phyloP scores from a whole-genome alignment of 1,140 invertebrate genomes.

The Phymastichus coffea region DNA sequence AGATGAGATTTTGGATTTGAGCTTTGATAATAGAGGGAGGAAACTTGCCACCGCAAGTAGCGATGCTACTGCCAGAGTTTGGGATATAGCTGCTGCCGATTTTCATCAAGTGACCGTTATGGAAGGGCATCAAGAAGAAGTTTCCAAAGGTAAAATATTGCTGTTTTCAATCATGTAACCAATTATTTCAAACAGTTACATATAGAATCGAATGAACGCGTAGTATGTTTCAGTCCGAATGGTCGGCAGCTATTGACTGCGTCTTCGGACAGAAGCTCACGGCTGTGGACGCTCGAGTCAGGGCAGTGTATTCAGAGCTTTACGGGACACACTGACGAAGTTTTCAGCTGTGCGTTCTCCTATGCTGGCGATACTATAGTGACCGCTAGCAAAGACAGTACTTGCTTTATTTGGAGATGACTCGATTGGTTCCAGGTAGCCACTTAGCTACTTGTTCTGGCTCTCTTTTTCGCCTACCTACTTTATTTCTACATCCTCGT shows the following conservation, averaged over 20 bases:
- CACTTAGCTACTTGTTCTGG: conserved; percentile 38
- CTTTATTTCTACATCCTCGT: conserved; percentile 37
- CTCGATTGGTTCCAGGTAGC: conserved; percentile 63
- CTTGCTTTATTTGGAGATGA: conserved; percentile 72
- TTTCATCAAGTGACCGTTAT: conserved; percentile 65
- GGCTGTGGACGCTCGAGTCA: conserved; percentile 72
- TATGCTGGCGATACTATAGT: conserved; percentile 76
- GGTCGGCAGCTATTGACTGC: conserved; percentile 71
- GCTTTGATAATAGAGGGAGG: conserved; percentile 71
- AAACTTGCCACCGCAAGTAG: conserved; percentile 71
- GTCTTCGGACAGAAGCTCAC: conserved; percentile 71
- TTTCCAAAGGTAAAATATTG: conserved; percentile 65
- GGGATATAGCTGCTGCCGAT: conserved; percentile 61
- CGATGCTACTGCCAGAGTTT: conserved; percentile 70
- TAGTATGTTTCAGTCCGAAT: conserved; percentile 75
- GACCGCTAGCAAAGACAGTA: conserved; percentile 75
- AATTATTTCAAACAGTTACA: conserved; percentile 18
- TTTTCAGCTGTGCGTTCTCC: conserved; percentile 78
- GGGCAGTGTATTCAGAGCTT: conserved; percentile 71
- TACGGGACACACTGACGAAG: conserved; percentile 73
- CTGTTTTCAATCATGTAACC: background rate
- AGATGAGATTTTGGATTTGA: conserved; percentile 76
- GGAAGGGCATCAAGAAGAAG: conserved; percentile 72
- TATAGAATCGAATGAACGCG: background rate
- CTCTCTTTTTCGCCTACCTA: conserved; percentile 37